Evolutionary conservation across 1,140 invertebrate species (phyloP).

Genomic region (Scaptomyza pallida): DNA sequence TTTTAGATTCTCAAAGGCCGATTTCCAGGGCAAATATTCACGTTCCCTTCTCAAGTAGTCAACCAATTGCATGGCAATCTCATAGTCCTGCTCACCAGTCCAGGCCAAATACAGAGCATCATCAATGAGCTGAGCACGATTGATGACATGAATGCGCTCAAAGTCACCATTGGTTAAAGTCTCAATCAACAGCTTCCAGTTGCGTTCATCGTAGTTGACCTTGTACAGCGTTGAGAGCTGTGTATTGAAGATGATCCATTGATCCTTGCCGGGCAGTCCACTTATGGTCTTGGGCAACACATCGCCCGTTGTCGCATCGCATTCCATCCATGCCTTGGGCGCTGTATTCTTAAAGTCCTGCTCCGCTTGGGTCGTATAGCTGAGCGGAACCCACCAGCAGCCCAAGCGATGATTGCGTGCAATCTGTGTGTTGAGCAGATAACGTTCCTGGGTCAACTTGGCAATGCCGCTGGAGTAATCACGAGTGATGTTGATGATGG

Average conservation of each 20-base stretch:
- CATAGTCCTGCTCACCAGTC: slow-evolving; percentile 88
- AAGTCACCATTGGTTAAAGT: slow-evolving; percentile 86
- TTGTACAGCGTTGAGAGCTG: slow-evolving; percentile 88
- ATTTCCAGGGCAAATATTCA: slow-evolving; percentile 88
- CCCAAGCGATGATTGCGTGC: slow-evolving; percentile 34
- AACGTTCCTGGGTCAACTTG: slow-evolving; percentile 86
- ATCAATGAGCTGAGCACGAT: slow-evolving; percentile 91
- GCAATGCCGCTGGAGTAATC: slow-evolving; percentile 86
- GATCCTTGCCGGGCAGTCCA: slow-evolving; percentile 77
- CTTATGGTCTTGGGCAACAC: slow-evolving; percentile 65
- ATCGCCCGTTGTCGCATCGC: slow-evolving; percentile 61
- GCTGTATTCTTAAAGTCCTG: slow-evolving; percentile 87
- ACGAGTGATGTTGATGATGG: slow-evolving; percentile 88
- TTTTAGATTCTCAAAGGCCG: slow-evolving; percentile 86
- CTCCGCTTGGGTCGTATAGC: slow-evolving; percentile 87
- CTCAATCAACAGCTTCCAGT: slow-evolving; percentile 87
- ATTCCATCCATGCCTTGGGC: slow-evolving; percentile 87
- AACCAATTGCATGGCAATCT: slow-evolving; percentile 86
- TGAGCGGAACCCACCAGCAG: slow-evolving; percentile 87
- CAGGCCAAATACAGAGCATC: slow-evolving; percentile 91
- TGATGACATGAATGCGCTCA: slow-evolving; percentile 87
- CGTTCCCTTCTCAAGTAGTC: slow-evolving; percentile 88
- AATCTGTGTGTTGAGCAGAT: slow-evolving; percentile 67
- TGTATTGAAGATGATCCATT: slow-evolving; percentile 88
- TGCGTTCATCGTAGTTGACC: slow-evolving; percentile 90